A percentile compares a stretch with the other conserved stretches of the same genome.
Evolutionary conservation across 2,113 vertebrate genomes (phyloP).

Genomic region (Etheostoma spectabile): DNA sequence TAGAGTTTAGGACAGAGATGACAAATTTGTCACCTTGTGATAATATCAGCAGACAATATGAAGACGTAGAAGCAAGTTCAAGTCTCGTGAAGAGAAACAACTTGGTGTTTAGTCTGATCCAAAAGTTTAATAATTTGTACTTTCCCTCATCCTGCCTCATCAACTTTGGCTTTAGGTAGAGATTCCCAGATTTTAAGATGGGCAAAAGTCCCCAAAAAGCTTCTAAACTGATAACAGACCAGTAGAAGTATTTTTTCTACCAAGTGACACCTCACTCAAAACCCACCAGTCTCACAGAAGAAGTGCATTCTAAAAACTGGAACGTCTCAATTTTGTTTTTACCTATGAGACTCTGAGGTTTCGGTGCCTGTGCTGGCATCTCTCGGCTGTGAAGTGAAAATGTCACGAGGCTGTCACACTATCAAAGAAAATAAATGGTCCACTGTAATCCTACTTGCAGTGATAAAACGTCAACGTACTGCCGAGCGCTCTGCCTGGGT

Average conservation of each 20-base stretch:
- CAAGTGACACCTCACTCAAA: background rate
- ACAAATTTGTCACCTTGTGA: background rate
- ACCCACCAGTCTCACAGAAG: background rate
- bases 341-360: constrained; percentile 31
- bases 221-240: background rate
- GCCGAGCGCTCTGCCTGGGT: constrained; percentile 16
- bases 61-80: background rate
- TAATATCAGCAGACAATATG: background rate
- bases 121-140: background rate
- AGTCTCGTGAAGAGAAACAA: background rate
- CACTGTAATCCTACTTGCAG: constrained; percentile 57
- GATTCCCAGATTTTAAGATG: background rate
- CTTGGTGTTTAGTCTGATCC: background rate
- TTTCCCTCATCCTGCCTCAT: background rate
- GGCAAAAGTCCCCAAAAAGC: background rate
- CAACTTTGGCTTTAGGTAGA: background rate
- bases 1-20: background rate
- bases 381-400: constrained; percentile 30
- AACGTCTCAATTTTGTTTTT: constrained; percentile 9
- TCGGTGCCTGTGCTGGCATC: constrained; percentile 14
- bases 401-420: constrained; percentile 54
- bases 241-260: background rate
- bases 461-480: constrained; percentile 62
- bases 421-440: constrained; percentile 66
- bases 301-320: background rate